These are phyloP conservation scores for Pipa parva DNA, from an alignment of 2,113 vertebrate genomes.

Conservation along the genomic window DNA sequence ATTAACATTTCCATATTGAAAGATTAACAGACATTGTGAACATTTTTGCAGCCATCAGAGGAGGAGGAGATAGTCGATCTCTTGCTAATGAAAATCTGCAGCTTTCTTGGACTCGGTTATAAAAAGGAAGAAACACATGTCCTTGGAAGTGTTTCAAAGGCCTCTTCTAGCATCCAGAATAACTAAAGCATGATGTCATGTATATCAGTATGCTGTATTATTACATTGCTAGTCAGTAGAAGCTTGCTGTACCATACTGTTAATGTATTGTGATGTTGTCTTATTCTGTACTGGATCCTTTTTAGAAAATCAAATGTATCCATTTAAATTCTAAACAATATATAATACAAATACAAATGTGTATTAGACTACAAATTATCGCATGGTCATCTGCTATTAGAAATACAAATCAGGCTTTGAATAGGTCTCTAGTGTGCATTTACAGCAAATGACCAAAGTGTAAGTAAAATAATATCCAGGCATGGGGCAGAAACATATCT, in stretches of 20 bases:
- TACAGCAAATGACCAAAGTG: too few species aligned
- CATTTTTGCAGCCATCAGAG: slow-evolving; percentile 74
- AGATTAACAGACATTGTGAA: neutral
- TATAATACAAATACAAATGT: too few species aligned
- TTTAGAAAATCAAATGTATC: too few species aligned
- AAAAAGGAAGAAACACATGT: slow-evolving; percentile 56
- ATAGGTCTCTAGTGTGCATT: too few species aligned
- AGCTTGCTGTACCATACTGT: neutral
- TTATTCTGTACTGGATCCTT: neutral
- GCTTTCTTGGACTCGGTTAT: slow-evolving; percentile 75
- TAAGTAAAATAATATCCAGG: too few species aligned
- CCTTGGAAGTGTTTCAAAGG: fast-evolving
- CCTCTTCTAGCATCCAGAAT: neutral
- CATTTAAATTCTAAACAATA: too few species aligned
- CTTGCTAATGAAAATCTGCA: slow-evolving; percentile 81
- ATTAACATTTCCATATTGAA: neutral
- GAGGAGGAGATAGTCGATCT: slow-evolving; percentile 89
- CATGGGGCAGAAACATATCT: too few species aligned
- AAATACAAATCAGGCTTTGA: too few species aligned
- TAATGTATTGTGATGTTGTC: neutral
- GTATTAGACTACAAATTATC: too few species aligned
- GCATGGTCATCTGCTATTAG: too few species aligned
- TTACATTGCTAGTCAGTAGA: neutral
- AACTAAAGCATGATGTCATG: neutral
- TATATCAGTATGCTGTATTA: neutral